These are phyloP conservation scores for Pseudanteris insignis DNA, from an alignment of 2,888 invertebrate species.

Conservation along the genomic window DNA sequence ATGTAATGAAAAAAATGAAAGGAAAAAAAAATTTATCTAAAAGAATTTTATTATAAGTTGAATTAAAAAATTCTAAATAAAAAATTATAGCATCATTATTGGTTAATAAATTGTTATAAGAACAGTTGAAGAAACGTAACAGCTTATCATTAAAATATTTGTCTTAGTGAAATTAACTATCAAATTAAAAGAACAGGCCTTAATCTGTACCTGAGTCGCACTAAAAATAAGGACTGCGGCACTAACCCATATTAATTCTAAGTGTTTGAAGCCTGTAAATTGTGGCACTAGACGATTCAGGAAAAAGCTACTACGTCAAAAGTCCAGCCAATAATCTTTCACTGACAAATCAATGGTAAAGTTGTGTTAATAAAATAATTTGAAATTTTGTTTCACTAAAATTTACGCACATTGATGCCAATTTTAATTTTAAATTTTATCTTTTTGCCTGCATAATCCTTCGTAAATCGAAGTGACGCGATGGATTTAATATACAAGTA, in stretches of 20 bases:
- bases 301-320: neutral
- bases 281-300: slow-evolving; percentile 14
- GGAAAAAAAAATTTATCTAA: too few relatives aligned
- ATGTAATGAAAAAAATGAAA: too few relatives aligned
- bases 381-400: neutral
- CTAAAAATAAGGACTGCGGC: slow-evolving; percentile 50
- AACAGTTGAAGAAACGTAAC: too few relatives aligned
- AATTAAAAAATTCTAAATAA: too few relatives aligned
- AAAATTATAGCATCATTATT: too few relatives aligned
- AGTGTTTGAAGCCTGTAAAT: slow-evolving; percentile 44
- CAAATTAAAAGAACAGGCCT: slow-evolving; percentile 57
- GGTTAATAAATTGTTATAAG: too few relatives aligned
- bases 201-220: slow-evolving; percentile 63
- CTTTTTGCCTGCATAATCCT: slow-evolving; percentile 8
- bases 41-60: too few relatives aligned
- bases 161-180: too few relatives aligned
- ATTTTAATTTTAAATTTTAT: slow-evolving; percentile 17
- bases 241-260: slow-evolving; percentile 47
- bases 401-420: slow-evolving; percentile 34
- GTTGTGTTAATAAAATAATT: neutral
- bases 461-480: slow-evolving; percentile 13
- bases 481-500: slow-evolving; percentile 24
- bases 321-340: too few relatives aligned
- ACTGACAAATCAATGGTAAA: slow-evolving; percentile 7
- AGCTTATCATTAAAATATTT: too few relatives aligned